Evolutionary conservation across 92 coral and sea anemone genomes (phyloP), one percentile per base, ranked within the genome.

Genomic region (Ricordea florida): DNA sequence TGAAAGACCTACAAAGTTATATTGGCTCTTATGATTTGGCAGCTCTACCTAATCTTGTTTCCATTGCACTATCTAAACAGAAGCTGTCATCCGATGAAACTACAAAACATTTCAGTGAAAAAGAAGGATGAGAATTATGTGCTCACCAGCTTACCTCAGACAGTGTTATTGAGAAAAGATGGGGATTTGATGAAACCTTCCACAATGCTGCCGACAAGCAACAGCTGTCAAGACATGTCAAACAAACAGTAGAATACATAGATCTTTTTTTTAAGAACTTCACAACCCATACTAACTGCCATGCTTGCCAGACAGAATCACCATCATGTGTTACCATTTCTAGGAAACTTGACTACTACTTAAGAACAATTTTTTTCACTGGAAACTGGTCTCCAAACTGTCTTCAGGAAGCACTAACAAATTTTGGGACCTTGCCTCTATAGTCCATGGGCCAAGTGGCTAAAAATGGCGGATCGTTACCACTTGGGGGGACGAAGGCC

Each of bases 211-310:
- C 80, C 25, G 69, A 84, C 24, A 41, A 52, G 58, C 75, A 47
- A 1, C 90, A 78, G 46, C 60, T 77, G 17, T 62, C 67, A 20
- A 10, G 81, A 14, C 85, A 85, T 85, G 85, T 65, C 0, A 77
- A 69, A 21, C 84, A 74, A 59, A 83, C 88, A 10, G 25, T 67
- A 7, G 83, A 83, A 37, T 83, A 66, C 40, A 74, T 84, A 7
- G 89, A 84, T 76, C 61, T 84, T 1, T 75, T 63, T 17, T 45
- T 72, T 49, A 21, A 46, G 53, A 50, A 69, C 77, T 10, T 66
- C 74, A 45, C 74, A 66, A 28, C 59, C 74, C 2, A 45, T 66
- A 36, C 33, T 79, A 8, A 44, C 77, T 10, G 85, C 77, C 53
- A 27, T 78, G 2, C 41, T 38, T 21, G 44, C 80, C 49, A 58